Base-by-base conservation (phyloP, 92 coral and sea anemone species). In the Pocillopora meandrina region DNA sequence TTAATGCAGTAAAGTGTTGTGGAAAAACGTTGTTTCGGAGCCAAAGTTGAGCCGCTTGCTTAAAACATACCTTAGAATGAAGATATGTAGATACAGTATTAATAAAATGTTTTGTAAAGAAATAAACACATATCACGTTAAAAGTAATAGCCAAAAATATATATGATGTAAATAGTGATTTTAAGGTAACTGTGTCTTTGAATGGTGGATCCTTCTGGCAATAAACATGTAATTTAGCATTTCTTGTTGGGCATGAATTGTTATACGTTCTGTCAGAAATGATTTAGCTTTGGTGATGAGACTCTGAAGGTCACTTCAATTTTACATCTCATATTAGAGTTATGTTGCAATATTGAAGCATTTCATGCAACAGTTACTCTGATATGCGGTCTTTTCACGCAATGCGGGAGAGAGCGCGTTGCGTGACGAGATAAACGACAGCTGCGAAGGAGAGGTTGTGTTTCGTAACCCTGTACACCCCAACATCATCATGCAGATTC, bases 101-200 rank as follows among this genome's bases (percentile, higher is more conserved):
- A 21, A 58, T 35, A 17, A 58, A 19, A 34, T 23, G 42, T 70
- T 81, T 81, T 71, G 68, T 81, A 81, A 65, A 35, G 56, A 70
- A 70, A 59, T 12, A 23, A 19, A 59, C 36, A 2, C 14, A 34
- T 68, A 56, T 56, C 60, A 74, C 8, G 84, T 33, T 69, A n/a
- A 42, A 58, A 71, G 20, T n/a, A 58, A 19, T 34, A 13, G 57
- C 16, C 55, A n/a, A 26, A 60, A 78, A n/a, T 42, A 36, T 42
- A 20, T 80, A 3, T 68, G 21, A 80, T 69, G 76, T 80, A 31
- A 34, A 80, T 80, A 80, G 76, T 68, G 76, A 80, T 52, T 68
- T 21, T 12, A 58, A 62, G 76, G 76, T 68, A 31, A 68, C 31
- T 17, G 12, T 74, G 52, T 66, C n/a, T 65, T 49, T 79, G 83